Evolutionary conservation across 2,113 vertebrate species (phyloP).

Genomic region (Haemorhous mexicanus): DNA sequence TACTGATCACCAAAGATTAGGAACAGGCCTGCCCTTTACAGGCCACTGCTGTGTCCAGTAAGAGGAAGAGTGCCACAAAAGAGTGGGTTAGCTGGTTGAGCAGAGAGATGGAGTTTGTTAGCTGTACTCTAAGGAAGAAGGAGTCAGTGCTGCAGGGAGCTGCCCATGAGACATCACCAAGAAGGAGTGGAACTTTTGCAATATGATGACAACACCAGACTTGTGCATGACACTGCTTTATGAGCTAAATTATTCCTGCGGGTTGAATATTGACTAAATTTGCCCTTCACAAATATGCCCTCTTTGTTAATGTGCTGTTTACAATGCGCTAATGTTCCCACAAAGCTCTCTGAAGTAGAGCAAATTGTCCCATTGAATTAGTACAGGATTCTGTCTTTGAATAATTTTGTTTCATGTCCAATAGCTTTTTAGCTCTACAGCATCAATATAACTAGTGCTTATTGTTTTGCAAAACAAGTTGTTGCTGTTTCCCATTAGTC

Average conservation of each 20-base stretch:
- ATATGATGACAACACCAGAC: too few species aligned
- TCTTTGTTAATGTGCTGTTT: slow-evolving; percentile 21
- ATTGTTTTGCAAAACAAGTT: slow-evolving; percentile 62
- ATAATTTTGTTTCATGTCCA: slow-evolving; percentile 62
- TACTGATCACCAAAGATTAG: too few species aligned
- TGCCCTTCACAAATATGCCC: background rate
- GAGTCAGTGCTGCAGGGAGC: too few species aligned
- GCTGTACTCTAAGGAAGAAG: too few species aligned
- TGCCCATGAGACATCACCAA: too few species aligned
- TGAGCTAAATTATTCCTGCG: background rate
- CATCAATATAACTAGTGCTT: slow-evolving; percentile 42
- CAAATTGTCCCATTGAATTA: slow-evolving; percentile 49
- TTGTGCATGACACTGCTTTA: background rate
- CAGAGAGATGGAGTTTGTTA: too few species aligned
- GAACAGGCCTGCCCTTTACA: too few species aligned
- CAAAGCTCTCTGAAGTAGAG: slow-evolving; percentile 13
- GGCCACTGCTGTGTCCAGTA: too few species aligned
- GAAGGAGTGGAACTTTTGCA: too few species aligned
- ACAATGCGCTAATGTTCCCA: background rate
- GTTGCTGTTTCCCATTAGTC: slow-evolving; percentile 57
- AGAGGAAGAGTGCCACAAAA: too few species aligned
- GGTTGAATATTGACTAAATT: slow-evolving; percentile 20
- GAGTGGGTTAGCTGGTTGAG: too few species aligned
- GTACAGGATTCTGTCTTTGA: slow-evolving; percentile 21
- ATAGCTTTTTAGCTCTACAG: slow-evolving; percentile 26